Base-by-base conservation (phyloP, 2,888 invertebrate species). In the Danaus chrysippus region DNA sequence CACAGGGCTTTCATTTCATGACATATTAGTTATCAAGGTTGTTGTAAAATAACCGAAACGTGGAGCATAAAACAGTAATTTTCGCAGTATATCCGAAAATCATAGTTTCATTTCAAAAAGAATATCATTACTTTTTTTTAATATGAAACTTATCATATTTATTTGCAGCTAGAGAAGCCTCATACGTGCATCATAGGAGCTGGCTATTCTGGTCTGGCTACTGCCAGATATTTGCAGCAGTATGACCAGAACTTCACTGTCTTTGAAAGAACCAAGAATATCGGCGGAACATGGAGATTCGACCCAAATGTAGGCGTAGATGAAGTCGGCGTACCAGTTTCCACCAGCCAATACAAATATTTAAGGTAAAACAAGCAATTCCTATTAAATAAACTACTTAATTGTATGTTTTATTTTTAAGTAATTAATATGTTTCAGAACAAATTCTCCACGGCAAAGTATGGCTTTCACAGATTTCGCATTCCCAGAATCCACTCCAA, bases 271-370 rank as follows among this genome's bases (percentile, higher is more conserved):
- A 91, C 93, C 0, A 86, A 86, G n/a, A 75, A 88, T 58, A 79
- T 96, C 13, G 97, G 96, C 6, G 97, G 97, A 1, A 95, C 95
- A 0, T 97, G 97, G 97, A 88, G 94, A 41, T 96, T 95, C 76
- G 93, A 93, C 9, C 94, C 95, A 5, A 78, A 90, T 15, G 88
- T 92, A 1, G 94, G 93, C 1, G 71, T 81, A 0, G 95, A 95
- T 69, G 91, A 93, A 53, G 87, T 93, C 78, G 95, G 94, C 0
- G 72, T 93, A 13, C 94, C 95, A 0, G 83, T 96, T 12, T 95
- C 95, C 77, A 94, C 95, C 8, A 95, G 96, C 84, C 95, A 96
- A 95, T 97, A 97, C 77, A 92, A 94, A 76, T 92, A 94, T 74
- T 86, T 97, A 5, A 86, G 89, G 90, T 86, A 70, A 58, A 10